A percentile compares a stretch with the other conserved stretches of the same genome.
Evolutionary conservation across 2,888 invertebrate genomes (phyloP).

Genomic region (Zonitis immaculata): DNA sequence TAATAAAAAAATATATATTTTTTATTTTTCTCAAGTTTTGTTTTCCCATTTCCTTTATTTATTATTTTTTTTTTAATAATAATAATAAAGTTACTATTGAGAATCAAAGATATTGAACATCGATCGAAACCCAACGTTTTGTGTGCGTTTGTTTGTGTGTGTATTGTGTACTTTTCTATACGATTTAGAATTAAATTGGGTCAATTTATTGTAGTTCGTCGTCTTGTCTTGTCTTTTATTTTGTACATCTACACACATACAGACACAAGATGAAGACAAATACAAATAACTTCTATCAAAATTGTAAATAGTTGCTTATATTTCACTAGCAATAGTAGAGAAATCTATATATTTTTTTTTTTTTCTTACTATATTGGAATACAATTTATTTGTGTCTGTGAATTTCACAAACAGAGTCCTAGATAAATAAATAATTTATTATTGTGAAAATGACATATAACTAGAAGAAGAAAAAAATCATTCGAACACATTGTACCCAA

Average conservation of each 20-base stretch:
- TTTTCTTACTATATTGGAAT: neutral
- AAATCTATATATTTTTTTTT: neutral
- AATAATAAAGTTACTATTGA: neutral
- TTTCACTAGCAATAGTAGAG: neutral
- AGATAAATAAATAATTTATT: neutral
- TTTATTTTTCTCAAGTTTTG: too few relatives aligned
- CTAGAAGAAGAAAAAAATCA: too few relatives aligned
- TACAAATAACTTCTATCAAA: neutral
- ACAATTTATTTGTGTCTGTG: neutral
- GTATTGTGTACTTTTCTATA: too few relatives aligned
- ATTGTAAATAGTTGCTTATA: neutral
- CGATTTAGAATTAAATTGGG: constrained; percentile 1
- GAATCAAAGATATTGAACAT: neutral
- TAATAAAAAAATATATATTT: too few relatives aligned
- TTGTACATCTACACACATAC: too few relatives aligned
- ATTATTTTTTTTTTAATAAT: too few relatives aligned
- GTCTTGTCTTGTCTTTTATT: neutral
- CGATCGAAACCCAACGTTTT: neutral
- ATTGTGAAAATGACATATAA: too few relatives aligned
- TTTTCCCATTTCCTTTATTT: too few relatives aligned
- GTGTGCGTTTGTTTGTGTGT: too few relatives aligned
- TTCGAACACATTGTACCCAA: too few relatives aligned
- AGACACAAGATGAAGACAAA: neutral
- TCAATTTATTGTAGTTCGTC: constrained; percentile 1
- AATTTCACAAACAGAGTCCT: neutral